Base-by-base conservation (phyloP, 2,888 invertebrate genomes). In the Alsophila aescularia region DNA sequence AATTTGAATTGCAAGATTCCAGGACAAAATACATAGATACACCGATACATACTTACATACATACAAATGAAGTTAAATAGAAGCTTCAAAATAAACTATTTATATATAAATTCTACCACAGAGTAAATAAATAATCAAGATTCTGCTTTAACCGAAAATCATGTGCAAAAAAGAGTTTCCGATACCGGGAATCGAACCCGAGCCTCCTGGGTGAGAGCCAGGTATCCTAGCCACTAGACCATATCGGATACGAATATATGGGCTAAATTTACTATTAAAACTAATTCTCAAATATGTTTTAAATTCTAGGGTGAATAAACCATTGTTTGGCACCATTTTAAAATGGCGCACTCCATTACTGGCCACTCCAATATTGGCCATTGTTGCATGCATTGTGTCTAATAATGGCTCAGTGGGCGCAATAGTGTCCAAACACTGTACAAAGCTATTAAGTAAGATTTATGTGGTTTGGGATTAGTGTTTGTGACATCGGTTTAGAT, bases 171-270 rank as follows among this genome's bases (percentile, higher is more conserved):
- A 67, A 39, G 4, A 13, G 8, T 35, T 77, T 76, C 76, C 77
- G 75, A 75, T 77, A 77, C 78, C 92, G 92, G 92, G 90, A 92
- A 91, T 92, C 90, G 92, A 92, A 92, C 92, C 92, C 92, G 92
- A 89, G 90, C 92, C 92, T 92, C 93, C 93, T 93, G 93, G 93
- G 93, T 93, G 93, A 93, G 92, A 93, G 93, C 93, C 93, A 93
- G 93, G 93, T 93, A 93, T 93, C 93, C 93, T 93, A 93, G 93
- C 93, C 93, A 93, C 93, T 93, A 93, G 93, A 93, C 92, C 92
- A 92, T 93, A 92, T 75, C 77, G 76, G 77, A 77, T 64, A 12
- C 37, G 31, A 24, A 0, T 16, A 1, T 10, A 0, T 0, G 0
- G 0, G 8, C 14, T 10, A 21, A 48, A 14, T 32, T 1, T 24